Evolutionary conservation across 2,888 invertebrate genomes (phyloP).

Genomic region (Xestia ashworthii): DNA sequence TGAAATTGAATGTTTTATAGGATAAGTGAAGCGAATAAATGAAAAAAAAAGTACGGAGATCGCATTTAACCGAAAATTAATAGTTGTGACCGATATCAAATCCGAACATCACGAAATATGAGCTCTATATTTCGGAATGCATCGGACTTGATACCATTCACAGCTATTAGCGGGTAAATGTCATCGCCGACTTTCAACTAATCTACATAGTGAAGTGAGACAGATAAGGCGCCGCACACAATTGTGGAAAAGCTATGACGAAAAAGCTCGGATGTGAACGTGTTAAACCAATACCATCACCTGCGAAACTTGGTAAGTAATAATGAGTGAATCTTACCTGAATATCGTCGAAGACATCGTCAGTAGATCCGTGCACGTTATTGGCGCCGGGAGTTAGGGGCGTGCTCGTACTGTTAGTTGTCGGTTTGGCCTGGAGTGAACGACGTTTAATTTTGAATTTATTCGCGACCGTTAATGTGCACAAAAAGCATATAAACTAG

Average conservation of each 20-base stretch:
- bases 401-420: constrained; percentile 87
- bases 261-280: constrained; percentile 88
- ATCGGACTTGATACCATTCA: constrained; percentile 73
- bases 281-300: constrained; percentile 88
- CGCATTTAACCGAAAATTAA: constrained; percentile 67
- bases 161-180: constrained; percentile 69
- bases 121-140: constrained; percentile 88
- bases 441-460: constrained; percentile 62
- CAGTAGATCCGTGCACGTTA: constrained; percentile 86
- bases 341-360: constrained; percentile 88
- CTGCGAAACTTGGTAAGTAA: constrained; percentile 72
- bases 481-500: constrained; percentile 24
- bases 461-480: constrained; percentile 37
- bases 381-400: constrained; percentile 84
- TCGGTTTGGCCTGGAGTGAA: constrained; percentile 82
- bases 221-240: constrained; percentile 72
- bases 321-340: constrained; percentile 79
- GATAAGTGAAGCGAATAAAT: constrained; percentile 69
- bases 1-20: constrained; percentile 49
- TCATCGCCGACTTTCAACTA: constrained; percentile 68
- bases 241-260: constrained; percentile 79
- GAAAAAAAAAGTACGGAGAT: constrained; percentile 69
- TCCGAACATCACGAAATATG: constrained; percentile 84
- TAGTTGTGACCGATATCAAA: constrained; percentile 72
- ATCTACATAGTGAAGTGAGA: constrained; percentile 74